Evolutionary conservation across 2,888 invertebrate genomes (phyloP).

Genomic region (Habroteleia sp.): DNA sequence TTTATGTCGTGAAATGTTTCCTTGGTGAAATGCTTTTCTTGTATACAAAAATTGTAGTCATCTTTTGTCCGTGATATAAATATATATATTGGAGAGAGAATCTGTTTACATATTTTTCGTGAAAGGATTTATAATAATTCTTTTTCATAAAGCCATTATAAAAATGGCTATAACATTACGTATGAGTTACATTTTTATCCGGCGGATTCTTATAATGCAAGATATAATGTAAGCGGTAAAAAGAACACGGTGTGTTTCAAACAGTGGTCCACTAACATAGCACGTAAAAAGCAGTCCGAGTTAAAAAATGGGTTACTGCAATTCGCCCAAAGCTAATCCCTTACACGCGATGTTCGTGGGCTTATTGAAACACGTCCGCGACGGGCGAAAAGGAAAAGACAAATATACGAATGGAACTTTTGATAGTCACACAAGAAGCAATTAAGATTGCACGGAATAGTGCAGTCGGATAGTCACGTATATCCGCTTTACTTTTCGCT

Average conservation of each 20-base stretch:
- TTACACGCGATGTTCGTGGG: too few species aligned
- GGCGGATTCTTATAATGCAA: constrained; percentile 23
- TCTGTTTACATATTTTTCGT: constrained; percentile 23
- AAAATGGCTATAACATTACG: constrained; percentile 21
- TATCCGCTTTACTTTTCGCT: not conserved
- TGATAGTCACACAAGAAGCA: constrained; percentile 5
- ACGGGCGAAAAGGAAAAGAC: not conserved
- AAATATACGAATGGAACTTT: constrained; percentile 4
- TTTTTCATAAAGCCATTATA: constrained; percentile 14
- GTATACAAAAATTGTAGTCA: too few species aligned
- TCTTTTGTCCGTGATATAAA: too few species aligned
- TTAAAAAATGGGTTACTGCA: constrained; percentile 28
- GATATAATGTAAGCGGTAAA: constrained; percentile 7
- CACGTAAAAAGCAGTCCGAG: constrained; percentile 9
- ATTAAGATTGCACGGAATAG: constrained; percentile 13
- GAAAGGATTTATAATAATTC: constrained; percentile 27
- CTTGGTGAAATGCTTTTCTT: too few species aligned
- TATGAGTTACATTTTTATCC: constrained; percentile 12
- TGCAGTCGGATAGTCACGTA: constrained; percentile 6
- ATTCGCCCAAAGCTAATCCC: constrained; percentile 19
- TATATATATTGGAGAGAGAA: too few species aligned
- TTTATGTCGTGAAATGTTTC: too few species aligned
- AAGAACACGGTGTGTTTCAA: constrained; percentile 10
- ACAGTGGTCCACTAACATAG: constrained; percentile 15
- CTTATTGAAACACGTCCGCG: constrained; percentile 32